phyloP scores from a whole-genome alignment of 2,888 invertebrate genomes.

The Meandrusa payeni region DNA sequence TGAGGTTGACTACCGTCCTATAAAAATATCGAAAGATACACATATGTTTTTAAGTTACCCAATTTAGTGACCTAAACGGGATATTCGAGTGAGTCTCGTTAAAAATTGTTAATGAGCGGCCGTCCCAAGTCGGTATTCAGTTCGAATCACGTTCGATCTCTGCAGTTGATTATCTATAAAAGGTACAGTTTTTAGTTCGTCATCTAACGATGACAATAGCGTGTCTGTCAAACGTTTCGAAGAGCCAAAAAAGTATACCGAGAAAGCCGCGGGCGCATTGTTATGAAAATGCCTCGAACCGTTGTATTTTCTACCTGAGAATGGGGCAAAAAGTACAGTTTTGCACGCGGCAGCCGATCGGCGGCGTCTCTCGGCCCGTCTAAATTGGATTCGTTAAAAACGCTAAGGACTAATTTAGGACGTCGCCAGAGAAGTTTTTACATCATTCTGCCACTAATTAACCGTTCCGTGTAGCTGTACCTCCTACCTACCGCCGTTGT shows the following conservation, averaged over 20 bases:
- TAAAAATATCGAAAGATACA: too few species aligned
- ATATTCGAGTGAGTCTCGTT: conserved; percentile 32
- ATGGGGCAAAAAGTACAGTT: conserved; percentile 67
- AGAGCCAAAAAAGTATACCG: conserved; percentile 64
- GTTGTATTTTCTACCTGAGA: conserved; percentile 74
- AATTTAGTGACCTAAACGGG: conserved; percentile 14
- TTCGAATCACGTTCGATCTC: conserved; percentile 53
- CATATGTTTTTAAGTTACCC: conserved; percentile 4
- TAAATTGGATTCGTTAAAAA: conserved; percentile 71
- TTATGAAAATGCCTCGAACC: conserved; percentile 75
- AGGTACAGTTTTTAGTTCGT: conserved; percentile 66
- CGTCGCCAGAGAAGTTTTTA: conserved; percentile 63
- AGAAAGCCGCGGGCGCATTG: conserved; percentile 76
- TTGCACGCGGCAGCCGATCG: conserved; percentile 66
- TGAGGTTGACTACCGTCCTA: too few species aligned
- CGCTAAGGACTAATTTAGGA: conserved; percentile 69
- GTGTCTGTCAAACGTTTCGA: conserved; percentile 72
- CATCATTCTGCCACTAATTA: conserved; percentile 42
- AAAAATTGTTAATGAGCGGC: conserved; percentile 56
- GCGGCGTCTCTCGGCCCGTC: conserved; percentile 54
- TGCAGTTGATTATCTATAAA: conserved; percentile 67
- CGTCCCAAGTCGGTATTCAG: conserved; percentile 51
- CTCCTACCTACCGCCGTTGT: conserved; percentile 38
- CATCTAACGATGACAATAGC: conserved; percentile 77
- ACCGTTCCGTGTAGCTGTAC: conserved; percentile 33